Evolutionary conservation across 2,113 vertebrate genomes (phyloP).

Genomic region (Suricata suricatta): DNA sequence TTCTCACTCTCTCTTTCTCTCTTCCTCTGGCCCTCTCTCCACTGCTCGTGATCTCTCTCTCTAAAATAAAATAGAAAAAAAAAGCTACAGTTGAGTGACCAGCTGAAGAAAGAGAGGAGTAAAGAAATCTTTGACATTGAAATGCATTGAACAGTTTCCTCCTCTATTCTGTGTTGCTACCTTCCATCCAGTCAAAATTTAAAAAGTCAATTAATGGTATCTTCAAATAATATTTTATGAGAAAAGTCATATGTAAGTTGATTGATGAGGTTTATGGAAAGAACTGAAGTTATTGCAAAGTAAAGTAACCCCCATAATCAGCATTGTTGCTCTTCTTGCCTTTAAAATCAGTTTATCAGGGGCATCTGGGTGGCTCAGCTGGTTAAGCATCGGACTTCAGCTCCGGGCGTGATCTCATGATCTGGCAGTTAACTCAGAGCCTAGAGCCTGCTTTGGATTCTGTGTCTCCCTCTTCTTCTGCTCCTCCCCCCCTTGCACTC

Average conservation of each 20-base stretch:
- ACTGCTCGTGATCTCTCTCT: no score
- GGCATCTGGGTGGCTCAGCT: no score
- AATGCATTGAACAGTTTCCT: not conserved
- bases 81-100: no score
- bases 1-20: no score
- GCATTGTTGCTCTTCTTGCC: not conserved
- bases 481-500: no score
- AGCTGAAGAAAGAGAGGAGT: not conserved
- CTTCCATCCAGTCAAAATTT: not conserved
- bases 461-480: no score
- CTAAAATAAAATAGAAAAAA: no score
- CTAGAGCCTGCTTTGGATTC: no score
- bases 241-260: not conserved
- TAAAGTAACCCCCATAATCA: not conserved
- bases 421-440: no score
- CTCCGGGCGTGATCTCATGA: no score
- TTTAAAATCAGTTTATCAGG: not conserved
- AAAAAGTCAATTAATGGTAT: not conserved
- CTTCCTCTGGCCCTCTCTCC: no score
- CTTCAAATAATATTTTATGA: not conserved
- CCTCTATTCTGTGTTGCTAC: not conserved
- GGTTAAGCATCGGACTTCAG: no score
- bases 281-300: not conserved
- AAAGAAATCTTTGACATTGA: not conserved
- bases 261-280: not conserved